These are phyloP conservation scores for Tenthredo livida DNA, from an alignment of 2,888 invertebrate species.

Conservation along the genomic window DNA sequence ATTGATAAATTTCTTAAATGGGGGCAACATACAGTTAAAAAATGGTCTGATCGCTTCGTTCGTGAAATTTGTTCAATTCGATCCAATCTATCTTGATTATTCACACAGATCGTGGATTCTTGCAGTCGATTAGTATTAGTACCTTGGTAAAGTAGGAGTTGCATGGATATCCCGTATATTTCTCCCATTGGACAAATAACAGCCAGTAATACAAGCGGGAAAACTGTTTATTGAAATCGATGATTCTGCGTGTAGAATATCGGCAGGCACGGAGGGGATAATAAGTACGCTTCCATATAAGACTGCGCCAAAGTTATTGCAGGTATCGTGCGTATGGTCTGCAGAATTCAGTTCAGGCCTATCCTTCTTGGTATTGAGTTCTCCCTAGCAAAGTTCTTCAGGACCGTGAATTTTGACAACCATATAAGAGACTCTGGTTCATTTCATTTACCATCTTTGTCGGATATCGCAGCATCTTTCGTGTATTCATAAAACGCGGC, in stretches of 20 bases:
- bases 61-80: neutral
- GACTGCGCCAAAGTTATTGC: neutral
- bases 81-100: neutral
- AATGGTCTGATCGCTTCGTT: neutral
- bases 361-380: neutral
- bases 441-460: neutral
- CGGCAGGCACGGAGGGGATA: neutral
- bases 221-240: neutral
- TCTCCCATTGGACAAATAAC: neutral
- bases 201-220: neutral
- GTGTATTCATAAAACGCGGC: neutral
- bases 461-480: neutral
- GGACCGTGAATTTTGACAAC: neutral
- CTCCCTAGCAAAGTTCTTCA: neutral
- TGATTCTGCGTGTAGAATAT: neutral
- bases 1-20: neutral
- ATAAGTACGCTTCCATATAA: neutral
- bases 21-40: neutral
- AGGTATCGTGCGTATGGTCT: neutral
- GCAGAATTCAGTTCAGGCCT: conserved; percentile 27
- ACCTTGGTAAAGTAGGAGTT: neutral
- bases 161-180: neutral
- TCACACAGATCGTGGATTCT: neutral
- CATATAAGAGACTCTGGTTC: neutral
- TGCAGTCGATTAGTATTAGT: neutral